phyloP scores from a whole-genome alignment of 2,797 vertebrate species.

The Anguilla megastoma region DNA sequence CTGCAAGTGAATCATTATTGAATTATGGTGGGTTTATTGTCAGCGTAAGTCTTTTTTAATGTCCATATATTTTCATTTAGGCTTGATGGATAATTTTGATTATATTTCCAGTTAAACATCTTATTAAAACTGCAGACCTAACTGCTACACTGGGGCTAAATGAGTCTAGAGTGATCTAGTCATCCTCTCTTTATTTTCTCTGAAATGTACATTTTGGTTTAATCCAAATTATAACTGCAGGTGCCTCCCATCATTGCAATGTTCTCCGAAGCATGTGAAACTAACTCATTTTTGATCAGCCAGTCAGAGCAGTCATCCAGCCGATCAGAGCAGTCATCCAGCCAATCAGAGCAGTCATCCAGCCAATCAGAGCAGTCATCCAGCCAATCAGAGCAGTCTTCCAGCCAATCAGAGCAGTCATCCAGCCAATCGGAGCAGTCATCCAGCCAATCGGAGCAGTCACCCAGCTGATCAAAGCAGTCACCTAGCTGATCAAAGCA shows the following conservation, averaged over 20 bases:
- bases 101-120: background rate
- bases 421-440: too few species aligned
- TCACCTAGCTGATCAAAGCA: background rate
- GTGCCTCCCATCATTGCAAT: background rate
- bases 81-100: background rate
- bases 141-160: background rate
- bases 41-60: background rate
- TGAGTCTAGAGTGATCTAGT: background rate
- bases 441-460: too few species aligned
- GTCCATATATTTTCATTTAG: background rate
- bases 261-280: background rate
- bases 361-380: too few species aligned
- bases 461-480: too few species aligned
- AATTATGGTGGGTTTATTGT: background rate
- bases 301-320: too few species aligned
- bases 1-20: background rate
- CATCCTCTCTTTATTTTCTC: background rate
- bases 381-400: too few species aligned
- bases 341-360: too few species aligned
- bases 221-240: background rate
- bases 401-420: too few species aligned
- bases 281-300: background rate
- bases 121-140: background rate
- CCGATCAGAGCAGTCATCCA: too few species aligned
- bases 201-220: background rate